Evolutionary conservation across 2,797 vertebrate genomes (phyloP).

Genomic region (Coregonus ussuriensis): DNA sequence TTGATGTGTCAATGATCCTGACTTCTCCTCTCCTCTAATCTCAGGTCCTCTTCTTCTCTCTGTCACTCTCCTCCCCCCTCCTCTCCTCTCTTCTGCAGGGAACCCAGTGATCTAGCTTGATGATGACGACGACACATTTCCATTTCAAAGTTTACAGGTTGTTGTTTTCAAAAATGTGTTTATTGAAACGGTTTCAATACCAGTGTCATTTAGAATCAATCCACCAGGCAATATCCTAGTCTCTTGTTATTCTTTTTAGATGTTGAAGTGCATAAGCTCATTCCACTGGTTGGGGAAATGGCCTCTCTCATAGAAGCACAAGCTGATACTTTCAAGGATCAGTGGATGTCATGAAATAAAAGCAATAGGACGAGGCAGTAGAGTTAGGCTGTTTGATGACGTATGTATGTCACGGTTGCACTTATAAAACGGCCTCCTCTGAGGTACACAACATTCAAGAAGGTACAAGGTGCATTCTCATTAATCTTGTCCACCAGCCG

Average conservation of each 20-base stretch:
- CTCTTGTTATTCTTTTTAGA: slow-evolving; percentile 9
- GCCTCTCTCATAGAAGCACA: slow-evolving; percentile 24
- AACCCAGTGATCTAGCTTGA: slow-evolving; percentile 88
- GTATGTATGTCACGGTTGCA: neutral
- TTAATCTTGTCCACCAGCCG: too few species aligned
- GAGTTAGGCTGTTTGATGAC: slow-evolving; percentile 2
- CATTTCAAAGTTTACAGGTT: slow-evolving; percentile 32
- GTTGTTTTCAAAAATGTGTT: neutral
- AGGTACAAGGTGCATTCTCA: neutral
- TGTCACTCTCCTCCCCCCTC: too few species aligned
- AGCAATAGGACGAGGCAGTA: neutral
- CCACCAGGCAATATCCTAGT: slow-evolving; percentile 38
- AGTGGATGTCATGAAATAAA: neutral
- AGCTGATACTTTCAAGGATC: slow-evolving; percentile 5
- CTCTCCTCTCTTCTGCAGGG: slow-evolving; percentile 70
- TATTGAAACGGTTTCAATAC: slow-evolving; percentile 18
- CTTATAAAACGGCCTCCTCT: too few species aligned
- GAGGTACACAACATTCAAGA: neutral
- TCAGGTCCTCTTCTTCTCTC: too few species aligned
- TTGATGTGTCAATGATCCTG: neutral
- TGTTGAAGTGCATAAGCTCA: neutral
- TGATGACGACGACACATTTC: slow-evolving; percentile 77
- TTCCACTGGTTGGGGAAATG: neutral
- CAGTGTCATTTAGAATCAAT: slow-evolving; percentile 46
- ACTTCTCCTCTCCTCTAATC: too few species aligned